phyloP scores from a whole-genome alignment of 2,113 vertebrate species.

The Rattus rattus region DNA sequence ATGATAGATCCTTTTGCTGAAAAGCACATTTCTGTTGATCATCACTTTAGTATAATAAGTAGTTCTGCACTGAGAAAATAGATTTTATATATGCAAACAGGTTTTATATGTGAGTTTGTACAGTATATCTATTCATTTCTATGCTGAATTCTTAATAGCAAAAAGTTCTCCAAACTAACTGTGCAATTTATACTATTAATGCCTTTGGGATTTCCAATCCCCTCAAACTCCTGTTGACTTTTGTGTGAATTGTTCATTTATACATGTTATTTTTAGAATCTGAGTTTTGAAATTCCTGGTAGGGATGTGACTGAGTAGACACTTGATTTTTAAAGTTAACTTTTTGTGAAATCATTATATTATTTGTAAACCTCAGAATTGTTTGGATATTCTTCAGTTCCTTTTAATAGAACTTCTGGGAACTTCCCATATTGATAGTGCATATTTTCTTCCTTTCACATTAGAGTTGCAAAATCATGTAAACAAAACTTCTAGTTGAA shows the following conservation, averaged over 20 bases:
- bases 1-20: not conserved
- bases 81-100: not conserved
- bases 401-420: not conserved
- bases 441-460: not conserved
- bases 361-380: not conserved
- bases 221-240: not conserved
- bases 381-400: not conserved
- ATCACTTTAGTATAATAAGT: not conserved
- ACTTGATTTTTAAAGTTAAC: not conserved
- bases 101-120: not conserved
- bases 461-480: not conserved
- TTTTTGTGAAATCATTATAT: not conserved
- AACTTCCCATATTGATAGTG: not conserved
- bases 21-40: not conserved
- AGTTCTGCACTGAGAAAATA: not conserved
- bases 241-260: not conserved
- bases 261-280: not conserved
- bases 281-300: not conserved
- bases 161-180: not conserved
- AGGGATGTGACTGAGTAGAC: not conserved
- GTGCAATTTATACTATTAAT: not conserved
- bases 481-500: not conserved
- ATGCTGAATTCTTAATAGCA: not conserved
- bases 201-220: not conserved
- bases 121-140: constrained; percentile 14